phyloP scores from a whole-genome alignment of 1,140 invertebrate genomes.

The Helicoverpa zea region DNA sequence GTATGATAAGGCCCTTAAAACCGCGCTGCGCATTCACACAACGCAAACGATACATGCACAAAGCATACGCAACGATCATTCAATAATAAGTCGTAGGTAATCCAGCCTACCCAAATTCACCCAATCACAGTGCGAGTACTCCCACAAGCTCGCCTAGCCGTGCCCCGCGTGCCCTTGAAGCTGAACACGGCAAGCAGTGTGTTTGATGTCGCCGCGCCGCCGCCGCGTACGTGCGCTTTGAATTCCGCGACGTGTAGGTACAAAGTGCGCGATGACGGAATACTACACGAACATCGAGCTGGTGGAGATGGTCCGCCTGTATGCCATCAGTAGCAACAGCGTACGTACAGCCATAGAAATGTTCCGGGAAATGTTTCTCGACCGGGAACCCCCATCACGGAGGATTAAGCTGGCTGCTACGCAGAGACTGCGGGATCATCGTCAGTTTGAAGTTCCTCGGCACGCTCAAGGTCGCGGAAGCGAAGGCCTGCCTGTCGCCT shows the following conservation, averaged over 20 bases:
- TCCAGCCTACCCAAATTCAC: too few species aligned
- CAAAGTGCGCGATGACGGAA: background rate
- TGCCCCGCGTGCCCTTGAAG: too few species aligned
- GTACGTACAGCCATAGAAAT: background rate
- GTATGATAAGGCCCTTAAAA: too few species aligned
- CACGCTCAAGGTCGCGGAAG: background rate
- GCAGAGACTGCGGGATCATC: background rate
- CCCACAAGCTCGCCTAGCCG: too few species aligned
- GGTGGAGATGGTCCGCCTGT: background rate
- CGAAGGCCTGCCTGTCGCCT: background rate
- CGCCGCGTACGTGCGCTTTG: background rate
- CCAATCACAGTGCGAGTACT: too few species aligned
- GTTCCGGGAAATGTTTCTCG: background rate
- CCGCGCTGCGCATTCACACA: too few species aligned
- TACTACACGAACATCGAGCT: background rate
- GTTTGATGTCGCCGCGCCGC: background rate
- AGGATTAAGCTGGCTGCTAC: background rate
- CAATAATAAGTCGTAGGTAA: too few species aligned
- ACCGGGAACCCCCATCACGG: background rate
- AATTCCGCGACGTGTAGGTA: background rate
- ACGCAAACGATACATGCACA: too few species aligned
- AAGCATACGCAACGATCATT: too few species aligned
- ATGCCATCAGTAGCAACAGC: background rate
- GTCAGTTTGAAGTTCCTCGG: background rate
- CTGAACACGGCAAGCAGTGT: too few species aligned